A percentile compares a stretch with the other conserved stretches of the same genome.
These are phyloP conservation scores for Megalurothrips usitatus DNA, from an alignment of 2,888 invertebrate species.

Conservation along the genomic window DNA sequence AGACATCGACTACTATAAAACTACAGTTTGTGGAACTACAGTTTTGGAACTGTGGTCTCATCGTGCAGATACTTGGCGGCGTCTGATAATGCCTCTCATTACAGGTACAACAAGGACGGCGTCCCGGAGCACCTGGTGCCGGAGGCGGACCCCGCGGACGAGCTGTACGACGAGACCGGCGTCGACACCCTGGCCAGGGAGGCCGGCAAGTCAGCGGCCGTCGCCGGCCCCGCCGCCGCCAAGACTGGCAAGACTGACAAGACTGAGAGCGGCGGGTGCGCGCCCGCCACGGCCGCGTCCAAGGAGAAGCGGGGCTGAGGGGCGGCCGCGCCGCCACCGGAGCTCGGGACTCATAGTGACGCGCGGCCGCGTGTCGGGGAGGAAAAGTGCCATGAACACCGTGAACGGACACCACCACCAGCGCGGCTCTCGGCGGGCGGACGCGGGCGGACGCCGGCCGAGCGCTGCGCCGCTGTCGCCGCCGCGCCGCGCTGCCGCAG, in stretches of 20 bases:
- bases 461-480: too few species aligned
- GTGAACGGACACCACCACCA: too few species aligned
- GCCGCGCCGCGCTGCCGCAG: not conserved
- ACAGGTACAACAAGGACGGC: constrained; percentile 15
- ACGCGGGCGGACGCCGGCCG: too few species aligned
- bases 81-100: too few species aligned
- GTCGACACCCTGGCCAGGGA: constrained; percentile 36
- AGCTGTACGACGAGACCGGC: constrained; percentile 27
- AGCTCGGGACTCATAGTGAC: not conserved
- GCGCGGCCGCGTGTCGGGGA: not conserved
- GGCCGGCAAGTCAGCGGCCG: constrained; percentile 41
- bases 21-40: too few species aligned
- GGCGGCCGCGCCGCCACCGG: not conserved
- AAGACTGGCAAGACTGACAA: too few species aligned
- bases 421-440: too few species aligned
- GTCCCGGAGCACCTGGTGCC: constrained; percentile 53
- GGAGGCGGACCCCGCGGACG: constrained; percentile 48
- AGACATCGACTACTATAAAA: too few species aligned
- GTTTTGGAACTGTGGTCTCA: too few species aligned
- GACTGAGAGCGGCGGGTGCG: too few species aligned
- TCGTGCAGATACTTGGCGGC: too few species aligned
- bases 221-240: not conserved
- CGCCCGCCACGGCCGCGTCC: too few species aligned
- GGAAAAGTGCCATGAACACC: not conserved
- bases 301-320: constrained; percentile 6